Evolutionary conservation across 2,888 invertebrate genomes (phyloP), one percentile per base, ranked within the genome.

Genomic region (Steinernema hermaphroditum): DNA sequence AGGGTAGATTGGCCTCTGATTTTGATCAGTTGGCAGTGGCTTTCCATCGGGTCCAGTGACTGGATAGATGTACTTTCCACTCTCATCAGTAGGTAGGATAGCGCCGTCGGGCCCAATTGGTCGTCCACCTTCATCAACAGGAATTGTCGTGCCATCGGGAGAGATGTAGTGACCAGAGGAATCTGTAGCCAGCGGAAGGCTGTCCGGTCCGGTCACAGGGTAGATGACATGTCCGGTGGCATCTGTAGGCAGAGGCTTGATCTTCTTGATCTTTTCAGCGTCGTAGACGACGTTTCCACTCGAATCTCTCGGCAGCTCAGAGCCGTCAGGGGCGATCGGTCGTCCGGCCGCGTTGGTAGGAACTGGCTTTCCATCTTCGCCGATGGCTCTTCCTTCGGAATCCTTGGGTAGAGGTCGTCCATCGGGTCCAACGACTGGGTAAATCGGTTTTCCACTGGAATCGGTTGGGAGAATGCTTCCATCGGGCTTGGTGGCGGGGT

Each of bases 391-490:
- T 44, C 78, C 75, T 9, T 69, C 32, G 16, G 71, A 37, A 50
- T 72, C 46, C 46, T 16, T 46, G 22, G 46, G 46, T 4, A 46
- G 44, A n/a, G 54, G 29, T 22, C 62, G 72, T 44, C 72, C 72
- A 41, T 72, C 72, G 19, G 69, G 34, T 0, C 72, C 72, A 72
- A 72, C 46, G 24, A 71, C 71, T 12, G 72, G 22, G 24, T 71
- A 14, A 14, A 80, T 62, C 54, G 72, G 76, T 34, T 75, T 72
- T 43, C 77, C 76, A n/a, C 68, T 12, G 12, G 50, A 43, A 46
- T 78, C 77, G 22, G 79, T 80, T 43, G 80, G 80, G 44, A 80
- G 76, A 4, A 72, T 73, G 8, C 57, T 34, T 62, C 80, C 79
- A 70, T 75, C 72, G 68, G 72, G 72, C 27, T 19, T 19, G 46